phyloP scores from a whole-genome alignment of 2,113 vertebrate genomes.

The Cyanistes caeruleus region DNA sequence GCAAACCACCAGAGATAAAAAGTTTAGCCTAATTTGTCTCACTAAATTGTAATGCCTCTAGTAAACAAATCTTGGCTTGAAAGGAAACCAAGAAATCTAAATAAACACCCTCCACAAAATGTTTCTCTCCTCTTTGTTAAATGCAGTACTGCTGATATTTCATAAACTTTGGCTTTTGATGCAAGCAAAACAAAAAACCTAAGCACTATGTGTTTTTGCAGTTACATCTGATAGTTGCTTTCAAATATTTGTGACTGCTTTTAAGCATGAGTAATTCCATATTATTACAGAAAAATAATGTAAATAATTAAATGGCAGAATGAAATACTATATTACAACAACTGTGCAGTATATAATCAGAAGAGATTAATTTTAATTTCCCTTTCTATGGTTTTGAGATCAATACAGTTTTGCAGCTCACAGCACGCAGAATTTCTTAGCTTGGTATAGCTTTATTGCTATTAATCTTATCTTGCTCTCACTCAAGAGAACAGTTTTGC shows the following conservation, averaged over 20 bases:
- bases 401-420: background rate
- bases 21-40: conserved; percentile 89
- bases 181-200: background rate
- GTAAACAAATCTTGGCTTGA: conserved; percentile 81
- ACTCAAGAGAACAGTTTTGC: conserved; percentile 13
- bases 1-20: conserved; percentile 87
- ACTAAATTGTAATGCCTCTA: conserved; percentile 84
- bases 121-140: conserved; percentile 25
- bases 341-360: background rate
- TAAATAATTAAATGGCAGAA: background rate
- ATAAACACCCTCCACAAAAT: conserved; percentile 66
- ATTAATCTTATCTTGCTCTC: conserved; percentile 29
- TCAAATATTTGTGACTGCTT: background rate
- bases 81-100: conserved; percentile 74
- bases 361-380: background rate
- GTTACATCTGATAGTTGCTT: fast-evolving
- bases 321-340: background rate
- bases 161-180: background rate
- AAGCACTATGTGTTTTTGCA: background rate
- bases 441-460: background rate
- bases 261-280: background rate
- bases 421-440: background rate
- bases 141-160: background rate
- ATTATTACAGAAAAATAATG: background rate
- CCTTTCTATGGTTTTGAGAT: background rate